phyloP scores from a whole-genome alignment of 2,797 vertebrate species.

The Glossophaga mutica region DNA sequence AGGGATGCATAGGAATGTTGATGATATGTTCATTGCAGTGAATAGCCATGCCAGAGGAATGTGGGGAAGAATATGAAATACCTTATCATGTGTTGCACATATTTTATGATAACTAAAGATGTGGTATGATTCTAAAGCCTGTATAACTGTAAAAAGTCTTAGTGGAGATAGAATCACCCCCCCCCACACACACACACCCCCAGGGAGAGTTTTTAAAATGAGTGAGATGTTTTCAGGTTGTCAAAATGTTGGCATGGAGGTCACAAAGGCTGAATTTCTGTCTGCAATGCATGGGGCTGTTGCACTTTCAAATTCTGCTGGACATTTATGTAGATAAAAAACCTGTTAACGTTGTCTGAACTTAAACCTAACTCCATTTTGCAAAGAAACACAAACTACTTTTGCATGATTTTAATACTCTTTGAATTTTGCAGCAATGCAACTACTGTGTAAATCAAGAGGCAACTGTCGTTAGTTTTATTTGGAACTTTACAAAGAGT shows the following conservation, averaged over 20 bases:
- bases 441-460: background rate
- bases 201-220: background rate
- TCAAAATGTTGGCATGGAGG: background rate
- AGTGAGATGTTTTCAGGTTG: background rate
- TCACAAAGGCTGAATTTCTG: background rate
- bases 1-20: background rate
- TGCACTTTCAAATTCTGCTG: background rate
- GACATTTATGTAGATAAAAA: background rate
- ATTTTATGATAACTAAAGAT: background rate
- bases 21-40: background rate
- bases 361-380: background rate
- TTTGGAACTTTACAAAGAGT: slow-evolving; percentile 8
- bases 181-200: too few species aligned
- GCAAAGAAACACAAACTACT: background rate
- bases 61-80: background rate
- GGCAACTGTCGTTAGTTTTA: background rate
- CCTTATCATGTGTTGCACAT: background rate
- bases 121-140: background rate
- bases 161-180: background rate
- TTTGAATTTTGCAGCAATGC: background rate
- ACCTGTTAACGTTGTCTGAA: background rate
- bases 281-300: background rate
- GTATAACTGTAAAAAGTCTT: background rate
- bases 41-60: background rate
- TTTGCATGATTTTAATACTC: background rate